phyloP scores from a whole-genome alignment of 1,140 invertebrate species.

The Drosophila nebulosa region DNA sequence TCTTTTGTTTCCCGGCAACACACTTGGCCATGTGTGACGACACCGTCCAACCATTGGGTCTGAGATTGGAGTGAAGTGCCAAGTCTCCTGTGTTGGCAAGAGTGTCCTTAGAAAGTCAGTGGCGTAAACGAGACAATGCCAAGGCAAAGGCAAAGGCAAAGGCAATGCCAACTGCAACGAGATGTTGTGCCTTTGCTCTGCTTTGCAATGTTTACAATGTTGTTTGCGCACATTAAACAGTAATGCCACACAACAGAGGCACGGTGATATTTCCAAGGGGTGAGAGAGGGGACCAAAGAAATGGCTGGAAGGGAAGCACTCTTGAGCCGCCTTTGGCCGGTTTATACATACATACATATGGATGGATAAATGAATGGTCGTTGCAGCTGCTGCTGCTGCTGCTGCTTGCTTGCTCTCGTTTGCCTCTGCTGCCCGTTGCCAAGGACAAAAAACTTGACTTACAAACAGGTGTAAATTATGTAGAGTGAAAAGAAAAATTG shows the following conservation, averaged over 20 bases:
- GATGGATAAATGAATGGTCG: not conserved
- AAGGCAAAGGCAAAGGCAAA: slow-evolving; percentile 24
- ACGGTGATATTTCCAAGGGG: too few species aligned
- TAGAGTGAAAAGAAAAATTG: slow-evolving; percentile 56
- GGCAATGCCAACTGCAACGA: too few species aligned
- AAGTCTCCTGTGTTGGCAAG: slow-evolving; percentile 13
- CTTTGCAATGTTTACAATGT: slow-evolving; percentile 42
- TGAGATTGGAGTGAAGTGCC: slow-evolving; percentile 9
- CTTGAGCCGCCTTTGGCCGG: too few species aligned
- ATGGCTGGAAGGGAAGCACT: too few species aligned
- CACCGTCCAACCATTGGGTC: not conserved
- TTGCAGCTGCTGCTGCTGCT: not conserved
- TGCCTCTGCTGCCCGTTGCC: slow-evolving; percentile 26
- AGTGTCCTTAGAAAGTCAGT: slow-evolving; percentile 66
- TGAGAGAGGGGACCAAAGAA: too few species aligned
- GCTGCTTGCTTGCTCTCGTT: too few species aligned
- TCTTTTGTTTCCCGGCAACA: slow-evolving; percentile 36
- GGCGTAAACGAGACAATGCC: slow-evolving; percentile 71
- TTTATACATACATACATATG: too few species aligned
- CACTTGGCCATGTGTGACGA: slow-evolving; percentile 34
- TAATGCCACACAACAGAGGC: slow-evolving; percentile 8
- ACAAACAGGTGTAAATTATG: slow-evolving; percentile 71
- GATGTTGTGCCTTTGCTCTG: not conserved
- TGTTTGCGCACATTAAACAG: slow-evolving; percentile 68
- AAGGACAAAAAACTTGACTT: slow-evolving; percentile 63